phyloP scores from a whole-genome alignment of 1,140 invertebrate genomes.

The Uloborus diversus region DNA sequence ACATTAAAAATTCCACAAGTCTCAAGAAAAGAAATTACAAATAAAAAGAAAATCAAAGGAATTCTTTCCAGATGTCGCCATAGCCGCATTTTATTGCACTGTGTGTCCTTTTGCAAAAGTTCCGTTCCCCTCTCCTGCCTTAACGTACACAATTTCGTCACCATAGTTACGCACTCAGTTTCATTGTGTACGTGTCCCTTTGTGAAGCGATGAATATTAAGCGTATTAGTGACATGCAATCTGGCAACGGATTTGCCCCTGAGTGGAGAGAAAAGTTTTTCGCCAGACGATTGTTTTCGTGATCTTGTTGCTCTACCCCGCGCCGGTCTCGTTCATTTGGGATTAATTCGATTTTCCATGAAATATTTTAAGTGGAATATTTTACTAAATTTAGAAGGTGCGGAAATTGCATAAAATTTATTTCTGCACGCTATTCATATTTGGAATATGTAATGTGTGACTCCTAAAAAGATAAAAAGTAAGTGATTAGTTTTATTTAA shows the following conservation, averaged over 20 bases:
- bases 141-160: slow-evolving; percentile 50
- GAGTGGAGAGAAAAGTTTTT: slow-evolving; percentile 20
- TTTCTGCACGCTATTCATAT: no score
- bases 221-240: slow-evolving; percentile 54
- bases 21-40: not conserved
- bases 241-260: slow-evolving; percentile 35
- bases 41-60: not conserved
- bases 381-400: no score
- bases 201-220: slow-evolving; percentile 54
- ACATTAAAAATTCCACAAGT: slow-evolving; percentile 15
- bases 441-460: no score
- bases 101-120: slow-evolving; percentile 1
- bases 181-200: slow-evolving; percentile 49
- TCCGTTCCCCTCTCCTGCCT: slow-evolving; percentile 8
- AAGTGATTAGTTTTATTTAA: no score
- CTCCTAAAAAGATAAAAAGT: no score
- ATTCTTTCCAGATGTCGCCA: slow-evolving; percentile 31
- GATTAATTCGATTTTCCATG: slow-evolving; percentile 5
- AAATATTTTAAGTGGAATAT: no score
- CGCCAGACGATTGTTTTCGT: slow-evolving; percentile 27
- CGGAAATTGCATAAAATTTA: no score
- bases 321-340: slow-evolving; percentile 27
- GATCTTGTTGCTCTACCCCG: not conserved
- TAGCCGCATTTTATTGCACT: slow-evolving; percentile 32
- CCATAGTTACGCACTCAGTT: slow-evolving; percentile 40